phyloP scores from a whole-genome alignment of 2,888 invertebrate species.

The Mythimna impura region DNA sequence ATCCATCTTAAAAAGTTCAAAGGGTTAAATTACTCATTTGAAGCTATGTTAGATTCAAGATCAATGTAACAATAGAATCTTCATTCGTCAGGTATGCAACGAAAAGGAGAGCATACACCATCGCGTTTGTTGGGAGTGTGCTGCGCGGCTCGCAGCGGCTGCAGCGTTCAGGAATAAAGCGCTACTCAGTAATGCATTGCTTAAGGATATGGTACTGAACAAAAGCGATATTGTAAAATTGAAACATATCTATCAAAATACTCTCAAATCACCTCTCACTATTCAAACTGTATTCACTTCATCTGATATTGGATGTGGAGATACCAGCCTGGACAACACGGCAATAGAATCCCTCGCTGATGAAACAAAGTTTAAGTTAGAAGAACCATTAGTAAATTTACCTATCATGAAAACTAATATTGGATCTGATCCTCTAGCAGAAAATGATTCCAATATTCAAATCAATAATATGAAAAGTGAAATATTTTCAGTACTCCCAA shows the following conservation, averaged over 20 bases:
- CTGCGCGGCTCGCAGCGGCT: constrained; percentile 29
- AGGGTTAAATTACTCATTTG: no score
- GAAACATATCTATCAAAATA: neutral
- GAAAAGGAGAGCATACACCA: neutral
- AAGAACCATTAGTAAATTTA: no score
- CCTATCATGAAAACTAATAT: no score
- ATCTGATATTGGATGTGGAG: neutral
- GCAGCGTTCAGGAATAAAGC: constrained; percentile 31
- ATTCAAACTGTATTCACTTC: neutral
- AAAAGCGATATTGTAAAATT: neutral
- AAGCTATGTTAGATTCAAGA: no score
- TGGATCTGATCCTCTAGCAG: neutral
- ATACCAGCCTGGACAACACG: no score
- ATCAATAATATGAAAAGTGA: neutral
- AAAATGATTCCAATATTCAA: neutral
- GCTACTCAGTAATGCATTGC: constrained; percentile 21
- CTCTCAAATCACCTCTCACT: neutral
- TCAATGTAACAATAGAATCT: no score
- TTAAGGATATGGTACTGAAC: neutral
- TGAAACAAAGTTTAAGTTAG: no score
- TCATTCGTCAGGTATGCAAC: constrained; percentile 2
- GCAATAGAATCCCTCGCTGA: neutral
- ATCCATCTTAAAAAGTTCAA: no score
- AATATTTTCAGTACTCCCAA: neutral
- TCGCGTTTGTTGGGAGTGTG: constrained; percentile 34